These are phyloP conservation scores for Musca domestica DNA, from an alignment of 1,140 invertebrate genomes.

Conservation along the genomic window DNA sequence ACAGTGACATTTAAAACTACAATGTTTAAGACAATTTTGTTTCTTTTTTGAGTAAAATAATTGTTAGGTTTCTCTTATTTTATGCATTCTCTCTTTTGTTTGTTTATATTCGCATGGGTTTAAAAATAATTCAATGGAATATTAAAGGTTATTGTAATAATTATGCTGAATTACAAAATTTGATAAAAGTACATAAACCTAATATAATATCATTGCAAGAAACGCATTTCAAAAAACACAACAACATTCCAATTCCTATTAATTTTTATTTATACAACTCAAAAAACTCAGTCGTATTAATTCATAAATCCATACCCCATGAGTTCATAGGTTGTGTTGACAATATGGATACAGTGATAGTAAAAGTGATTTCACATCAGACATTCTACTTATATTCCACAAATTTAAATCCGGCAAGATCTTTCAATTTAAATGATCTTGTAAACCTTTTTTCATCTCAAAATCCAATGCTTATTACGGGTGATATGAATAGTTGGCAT, in stretches of 20 bases:
- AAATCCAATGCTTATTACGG: conserved; percentile 28
- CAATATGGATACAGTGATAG: not conserved
- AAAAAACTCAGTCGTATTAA: not conserved
- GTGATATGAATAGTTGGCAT: conserved; percentile 30
- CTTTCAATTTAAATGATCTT: not conserved
- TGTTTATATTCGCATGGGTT: not conserved
- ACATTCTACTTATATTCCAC: not conserved
- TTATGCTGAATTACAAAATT: conserved; percentile 23
- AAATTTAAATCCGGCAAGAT: not conserved
- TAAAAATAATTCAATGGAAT: conserved; percentile 30
- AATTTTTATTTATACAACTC: conserved; percentile 23
- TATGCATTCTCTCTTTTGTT: not conserved
- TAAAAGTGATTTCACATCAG: no score
- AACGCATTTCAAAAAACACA: conserved; percentile 18
- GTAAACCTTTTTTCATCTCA: no score
- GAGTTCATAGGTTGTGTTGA: not conserved
- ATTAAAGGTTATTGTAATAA: conserved; percentile 27
- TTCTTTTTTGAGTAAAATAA: no score
- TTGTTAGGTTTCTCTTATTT: no score
- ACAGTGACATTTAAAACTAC: no score
- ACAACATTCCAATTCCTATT: conserved; percentile 27
- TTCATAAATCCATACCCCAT: conserved; percentile 26
- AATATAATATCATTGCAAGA: conserved; percentile 28
- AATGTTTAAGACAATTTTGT: no score
- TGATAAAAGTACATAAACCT: conserved; percentile 25